Evolutionary conservation across 2,797 vertebrate species (phyloP).

Genomic region (Oreochromis mossambicus): DNA sequence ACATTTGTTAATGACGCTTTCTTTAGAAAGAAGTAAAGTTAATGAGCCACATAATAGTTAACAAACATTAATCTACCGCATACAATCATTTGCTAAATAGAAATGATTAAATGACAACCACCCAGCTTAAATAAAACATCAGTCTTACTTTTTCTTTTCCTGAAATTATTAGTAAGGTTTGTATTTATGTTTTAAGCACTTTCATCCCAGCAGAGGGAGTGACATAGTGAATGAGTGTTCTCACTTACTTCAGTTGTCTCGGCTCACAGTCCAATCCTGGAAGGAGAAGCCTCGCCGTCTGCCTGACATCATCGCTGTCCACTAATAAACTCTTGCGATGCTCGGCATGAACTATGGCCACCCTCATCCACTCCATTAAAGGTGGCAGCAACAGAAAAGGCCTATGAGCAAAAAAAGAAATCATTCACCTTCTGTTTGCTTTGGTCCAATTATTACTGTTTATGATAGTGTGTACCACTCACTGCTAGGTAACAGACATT

Average conservation of each 20-base stretch:
- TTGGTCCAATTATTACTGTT: background rate
- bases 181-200: accelerated
- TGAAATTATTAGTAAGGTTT: background rate
- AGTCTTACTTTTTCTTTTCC: background rate
- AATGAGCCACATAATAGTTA: background rate
- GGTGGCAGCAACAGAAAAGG: conserved; percentile 94
- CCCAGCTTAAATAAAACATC: background rate
- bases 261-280: conserved; percentile 96
- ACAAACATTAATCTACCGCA: background rate
- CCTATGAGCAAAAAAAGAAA: conserved; percentile 55
- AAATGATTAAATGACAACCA: background rate
- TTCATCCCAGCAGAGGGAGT: background rate
- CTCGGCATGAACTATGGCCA: conserved; percentile 94
- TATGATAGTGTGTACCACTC: accelerated
- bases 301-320: conserved; percentile 94
- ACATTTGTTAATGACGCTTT: background rate
- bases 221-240: background rate
- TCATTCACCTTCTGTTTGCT: background rate
- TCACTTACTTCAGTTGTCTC: conserved; percentile 89
- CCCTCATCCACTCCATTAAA: conserved; percentile 98
- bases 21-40: background rate
- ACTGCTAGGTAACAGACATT: accelerated
- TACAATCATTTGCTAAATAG: background rate
- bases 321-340: conserved; percentile 92
- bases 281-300: conserved; percentile 89